Conservation (phyloP, 2,113 vertebrate genomes). For the Labeo catla region DNA sequence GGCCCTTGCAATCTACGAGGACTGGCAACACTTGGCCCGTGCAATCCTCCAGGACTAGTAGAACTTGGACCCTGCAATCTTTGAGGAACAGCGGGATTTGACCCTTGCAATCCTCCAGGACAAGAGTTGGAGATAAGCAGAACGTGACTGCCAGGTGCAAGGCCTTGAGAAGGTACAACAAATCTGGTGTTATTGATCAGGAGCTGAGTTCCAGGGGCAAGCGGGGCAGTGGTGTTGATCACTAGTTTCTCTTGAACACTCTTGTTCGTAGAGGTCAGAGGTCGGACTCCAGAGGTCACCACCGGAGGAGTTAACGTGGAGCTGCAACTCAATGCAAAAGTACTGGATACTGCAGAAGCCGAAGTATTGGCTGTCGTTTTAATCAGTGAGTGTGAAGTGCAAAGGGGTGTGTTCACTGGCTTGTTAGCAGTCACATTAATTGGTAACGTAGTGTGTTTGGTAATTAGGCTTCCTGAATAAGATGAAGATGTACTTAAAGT, state of each 20-base stretch:
- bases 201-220: constrained; percentile 93
- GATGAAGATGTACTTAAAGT: constrained; percentile 16
- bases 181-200: constrained; percentile 90
- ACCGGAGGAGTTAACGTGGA: constrained; percentile 49
- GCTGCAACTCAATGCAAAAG: constrained; percentile 61
- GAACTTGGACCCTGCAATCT: constrained; percentile 52
- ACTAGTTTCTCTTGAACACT: constrained; percentile 89
- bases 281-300: constrained; percentile 41
- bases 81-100: constrained; percentile 37
- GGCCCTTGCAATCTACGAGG: constrained; percentile 50
- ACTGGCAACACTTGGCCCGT: constrained; percentile 48
- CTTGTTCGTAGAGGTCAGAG: constrained; percentile 65
- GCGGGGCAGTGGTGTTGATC: constrained; percentile 87
- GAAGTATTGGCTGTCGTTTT: constrained; percentile 56
- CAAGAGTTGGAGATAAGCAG: constrained; percentile 79
- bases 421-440: constrained; percentile 32
- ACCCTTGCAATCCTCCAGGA: constrained; percentile 25
- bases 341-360: constrained; percentile 59
- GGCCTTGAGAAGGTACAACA: constrained; percentile 92
- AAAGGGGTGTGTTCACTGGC: constrained; percentile 53
- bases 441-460: constrained; percentile 45
- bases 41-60: constrained; percentile 51
- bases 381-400: constrained; percentile 50
- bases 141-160: constrained; percentile 90
- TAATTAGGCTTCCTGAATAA: constrained; percentile 43